These are phyloP conservation scores for Hexactinellida sp. DNA, from an alignment of 37 sponge, comb jelly and placozoan genomes.

Conservation along the genomic window DNA sequence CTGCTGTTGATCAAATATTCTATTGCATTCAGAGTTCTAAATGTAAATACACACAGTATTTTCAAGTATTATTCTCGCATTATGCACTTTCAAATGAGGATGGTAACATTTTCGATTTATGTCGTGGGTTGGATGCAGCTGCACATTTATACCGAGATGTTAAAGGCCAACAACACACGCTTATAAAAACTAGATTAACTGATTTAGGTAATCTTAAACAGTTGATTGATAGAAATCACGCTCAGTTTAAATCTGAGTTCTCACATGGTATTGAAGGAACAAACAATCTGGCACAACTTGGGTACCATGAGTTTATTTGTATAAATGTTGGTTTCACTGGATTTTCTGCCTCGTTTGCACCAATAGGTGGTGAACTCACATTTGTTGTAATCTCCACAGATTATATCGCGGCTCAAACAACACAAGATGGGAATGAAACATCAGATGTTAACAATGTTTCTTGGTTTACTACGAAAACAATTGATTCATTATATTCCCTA, in stretches of 20 bases:
- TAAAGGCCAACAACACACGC: neutral
- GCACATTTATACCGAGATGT: neutral
- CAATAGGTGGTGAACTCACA: neutral
- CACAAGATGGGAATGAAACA: neutral
- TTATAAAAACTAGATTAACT: neutral
- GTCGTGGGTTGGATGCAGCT: neutral
- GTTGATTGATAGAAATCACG: neutral
- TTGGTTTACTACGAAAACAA: neutral
- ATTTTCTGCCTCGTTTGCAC: slow-evolving; percentile 14
- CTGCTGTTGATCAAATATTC: neutral
- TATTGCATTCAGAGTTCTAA: neutral
- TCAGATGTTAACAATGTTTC: neutral
- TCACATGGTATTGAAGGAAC: neutral
- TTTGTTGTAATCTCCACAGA: neutral
- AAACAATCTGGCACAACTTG: neutral
- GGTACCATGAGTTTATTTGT: slow-evolving; percentile 9
- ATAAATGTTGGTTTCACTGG: slow-evolving; percentile 3
- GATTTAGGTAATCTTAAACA: neutral
- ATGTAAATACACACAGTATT: neutral
- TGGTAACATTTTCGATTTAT: neutral
- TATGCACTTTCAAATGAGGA: slow-evolving; percentile 4
- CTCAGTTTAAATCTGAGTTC: neutral
- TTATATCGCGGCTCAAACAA: neutral
- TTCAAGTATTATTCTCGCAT: neutral
- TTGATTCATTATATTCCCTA: neutral